These are phyloP conservation scores for Odontomyia ornata DNA, from an alignment of 2,888 invertebrate species.

Conservation along the genomic window DNA sequence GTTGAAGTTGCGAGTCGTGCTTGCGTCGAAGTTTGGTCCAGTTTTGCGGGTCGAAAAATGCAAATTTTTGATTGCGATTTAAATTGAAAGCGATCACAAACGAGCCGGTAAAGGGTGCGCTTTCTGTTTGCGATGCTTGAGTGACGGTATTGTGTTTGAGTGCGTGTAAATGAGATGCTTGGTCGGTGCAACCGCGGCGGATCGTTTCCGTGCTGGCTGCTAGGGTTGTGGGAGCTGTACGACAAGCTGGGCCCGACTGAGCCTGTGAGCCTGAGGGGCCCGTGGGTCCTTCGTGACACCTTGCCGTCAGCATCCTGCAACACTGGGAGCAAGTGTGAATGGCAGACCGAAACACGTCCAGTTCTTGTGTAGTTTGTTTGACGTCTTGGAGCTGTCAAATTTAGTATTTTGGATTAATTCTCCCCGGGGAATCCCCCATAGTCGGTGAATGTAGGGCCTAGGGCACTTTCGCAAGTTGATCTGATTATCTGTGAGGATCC, in stretches of 20 bases:
- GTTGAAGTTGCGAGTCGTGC: constrained; percentile 42
- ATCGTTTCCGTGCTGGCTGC: background rate
- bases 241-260: background rate
- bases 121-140: background rate
- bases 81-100: constrained; percentile 42
- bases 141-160: constrained; percentile 34
- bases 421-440: background rate
- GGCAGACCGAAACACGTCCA: constrained; percentile 29
- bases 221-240: background rate
- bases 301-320: constrained; percentile 25
- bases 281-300: background rate
- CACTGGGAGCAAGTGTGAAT: constrained; percentile 36
- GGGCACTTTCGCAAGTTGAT: background rate
- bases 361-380: constrained; percentile 46
- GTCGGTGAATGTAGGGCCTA: background rate
- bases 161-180: constrained; percentile 4
- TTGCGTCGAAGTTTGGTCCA: constrained; percentile 45
- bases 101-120: constrained; percentile 41
- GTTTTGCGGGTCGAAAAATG: constrained; percentile 47
- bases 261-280: background rate
- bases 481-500: background rate
- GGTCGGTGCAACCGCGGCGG: background rate
- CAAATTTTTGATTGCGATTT: constrained; percentile 44
- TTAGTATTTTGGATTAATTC: constrained; percentile 19
- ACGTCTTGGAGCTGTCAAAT: constrained; percentile 49